A percentile compares a stretch with the other conserved stretches of the same genome.
phyloP scores from a whole-genome alignment of 2,888 invertebrate genomes.

The Dastarcus helophoroides region DNA sequence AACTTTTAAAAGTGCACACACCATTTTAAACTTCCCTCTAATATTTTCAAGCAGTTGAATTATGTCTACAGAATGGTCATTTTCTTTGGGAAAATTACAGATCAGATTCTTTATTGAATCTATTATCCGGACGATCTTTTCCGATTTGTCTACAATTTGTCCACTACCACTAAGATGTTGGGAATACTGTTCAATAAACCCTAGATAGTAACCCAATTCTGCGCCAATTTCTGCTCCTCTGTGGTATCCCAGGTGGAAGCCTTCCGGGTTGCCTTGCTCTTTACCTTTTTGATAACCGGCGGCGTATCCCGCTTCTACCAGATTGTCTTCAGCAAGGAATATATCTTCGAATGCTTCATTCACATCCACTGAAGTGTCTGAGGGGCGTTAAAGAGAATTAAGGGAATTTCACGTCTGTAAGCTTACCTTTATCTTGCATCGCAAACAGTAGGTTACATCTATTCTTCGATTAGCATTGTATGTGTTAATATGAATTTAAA shows the following conservation, averaged over 20 bases:
- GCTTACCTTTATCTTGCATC: too few species aligned
- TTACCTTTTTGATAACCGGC: conserved; percentile 56
- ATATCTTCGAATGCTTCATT: conserved; percentile 65
- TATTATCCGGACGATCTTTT: conserved; percentile 44
- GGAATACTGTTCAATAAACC: conserved; percentile 44
- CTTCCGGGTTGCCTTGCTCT: conserved; percentile 52
- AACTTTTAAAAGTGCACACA: conserved; percentile 56
- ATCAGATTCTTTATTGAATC: conserved; percentile 47
- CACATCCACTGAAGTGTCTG: conserved; percentile 54
- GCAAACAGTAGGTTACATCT: too few species aligned
- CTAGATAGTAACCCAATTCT: conserved; percentile 65
- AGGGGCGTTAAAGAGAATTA: too few species aligned
- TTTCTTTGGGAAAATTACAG: conserved; percentile 51
- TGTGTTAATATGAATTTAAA: too few species aligned
- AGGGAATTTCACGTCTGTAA: too few species aligned
- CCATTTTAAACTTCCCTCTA: conserved; percentile 55
- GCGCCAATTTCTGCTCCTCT: conserved; percentile 64
- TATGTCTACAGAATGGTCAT: conserved; percentile 56
- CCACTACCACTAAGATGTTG: conserved; percentile 21
- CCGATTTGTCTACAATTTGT: conserved; percentile 34
- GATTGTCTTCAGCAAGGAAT: conserved; percentile 54
- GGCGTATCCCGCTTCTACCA: conserved; percentile 50
- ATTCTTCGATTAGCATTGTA: too few species aligned
- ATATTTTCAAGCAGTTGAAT: conserved; percentile 49
- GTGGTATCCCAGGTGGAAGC: conserved; percentile 66